Evolutionary conservation across 1,140 invertebrate genomes (phyloP).

Genomic region (Lanistes nyassanus): DNA sequence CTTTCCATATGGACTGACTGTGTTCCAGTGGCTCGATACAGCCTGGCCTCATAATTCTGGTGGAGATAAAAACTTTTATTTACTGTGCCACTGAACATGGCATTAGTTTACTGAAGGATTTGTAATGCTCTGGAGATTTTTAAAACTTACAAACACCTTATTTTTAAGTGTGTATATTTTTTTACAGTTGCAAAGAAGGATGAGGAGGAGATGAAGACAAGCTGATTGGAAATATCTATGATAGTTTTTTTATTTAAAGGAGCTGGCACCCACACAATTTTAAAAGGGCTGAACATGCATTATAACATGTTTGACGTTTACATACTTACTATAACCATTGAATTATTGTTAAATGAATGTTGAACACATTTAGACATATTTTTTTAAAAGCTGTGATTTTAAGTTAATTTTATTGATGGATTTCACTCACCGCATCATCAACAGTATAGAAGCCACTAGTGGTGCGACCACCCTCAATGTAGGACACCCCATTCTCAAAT

Average conservation of each 20-base stretch:
- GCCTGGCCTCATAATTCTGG: constrained; percentile 81
- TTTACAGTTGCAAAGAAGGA: background rate
- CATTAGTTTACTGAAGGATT: no score
- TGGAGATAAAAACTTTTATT: constrained; percentile 15
- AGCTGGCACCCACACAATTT: no score
- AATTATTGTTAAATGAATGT: background rate
- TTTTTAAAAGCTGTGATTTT: background rate
- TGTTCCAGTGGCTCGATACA: constrained; percentile 91
- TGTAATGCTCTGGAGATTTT: no score
- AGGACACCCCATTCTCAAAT: constrained; percentile 92
- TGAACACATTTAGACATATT: background rate
- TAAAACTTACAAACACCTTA: background rate
- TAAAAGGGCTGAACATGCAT: no score
- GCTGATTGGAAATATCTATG: no score
- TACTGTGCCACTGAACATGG: no score
- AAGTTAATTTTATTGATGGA: background rate
- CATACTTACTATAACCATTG: background rate
- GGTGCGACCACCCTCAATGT: constrained; percentile 96
- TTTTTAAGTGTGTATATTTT: background rate
- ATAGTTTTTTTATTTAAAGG: no score
- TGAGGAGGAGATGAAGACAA: background rate
- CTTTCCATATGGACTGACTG: constrained; percentile 90
- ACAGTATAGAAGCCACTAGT: constrained; percentile 97
- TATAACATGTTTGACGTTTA: no score
- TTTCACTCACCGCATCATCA: constrained; percentile 71